Conservation (phyloP, 2,797 vertebrate genomes). For the Melopsittacus undulatus region DNA sequence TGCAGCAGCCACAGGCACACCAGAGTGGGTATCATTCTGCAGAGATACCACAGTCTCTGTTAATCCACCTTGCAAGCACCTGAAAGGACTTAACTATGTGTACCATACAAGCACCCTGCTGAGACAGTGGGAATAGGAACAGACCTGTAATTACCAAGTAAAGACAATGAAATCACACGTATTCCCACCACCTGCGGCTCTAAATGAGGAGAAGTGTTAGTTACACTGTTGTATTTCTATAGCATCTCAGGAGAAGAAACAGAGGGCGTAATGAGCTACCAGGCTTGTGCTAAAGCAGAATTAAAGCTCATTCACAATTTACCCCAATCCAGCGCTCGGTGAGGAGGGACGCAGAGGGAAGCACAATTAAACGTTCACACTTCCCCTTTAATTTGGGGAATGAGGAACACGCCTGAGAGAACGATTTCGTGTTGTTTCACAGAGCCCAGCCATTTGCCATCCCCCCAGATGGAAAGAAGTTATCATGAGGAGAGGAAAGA, state of each 20-base stretch:
- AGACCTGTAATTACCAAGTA: conserved; percentile 74
- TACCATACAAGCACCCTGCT: conserved; percentile 34
- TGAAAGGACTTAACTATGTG: conserved; percentile 50
- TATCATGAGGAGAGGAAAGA: not conserved
- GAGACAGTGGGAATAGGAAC: conserved; percentile 60
- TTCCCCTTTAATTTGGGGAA: conserved; percentile 56
- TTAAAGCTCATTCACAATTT: conserved; percentile 61
- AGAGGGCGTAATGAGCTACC: conserved; percentile 55
- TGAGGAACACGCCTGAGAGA: not conserved
- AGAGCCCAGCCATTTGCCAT: not conserved
- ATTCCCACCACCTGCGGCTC: conserved; percentile 61
- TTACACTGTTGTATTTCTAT: conserved; percentile 72
- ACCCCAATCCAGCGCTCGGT: not conserved
- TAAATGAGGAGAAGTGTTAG: conserved; percentile 74
- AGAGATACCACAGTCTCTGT: not conserved
- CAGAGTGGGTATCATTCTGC: not conserved
- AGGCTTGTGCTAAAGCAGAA: conserved; percentile 61
- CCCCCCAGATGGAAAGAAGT: not conserved
- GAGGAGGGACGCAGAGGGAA: not conserved
- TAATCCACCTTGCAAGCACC: conserved; percentile 56
- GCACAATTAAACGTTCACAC: conserved; percentile 57
- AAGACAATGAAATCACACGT: conserved; percentile 72
- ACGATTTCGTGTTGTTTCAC: not conserved
- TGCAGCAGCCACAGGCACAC: not conserved
- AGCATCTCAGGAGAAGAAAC: conserved; percentile 63